Percentiles rank a stretch among this genome's conserved stretches.
Evolutionary conservation across 2,797 vertebrate genomes (phyloP).

Genomic region (Girardinus metallicus): DNA sequence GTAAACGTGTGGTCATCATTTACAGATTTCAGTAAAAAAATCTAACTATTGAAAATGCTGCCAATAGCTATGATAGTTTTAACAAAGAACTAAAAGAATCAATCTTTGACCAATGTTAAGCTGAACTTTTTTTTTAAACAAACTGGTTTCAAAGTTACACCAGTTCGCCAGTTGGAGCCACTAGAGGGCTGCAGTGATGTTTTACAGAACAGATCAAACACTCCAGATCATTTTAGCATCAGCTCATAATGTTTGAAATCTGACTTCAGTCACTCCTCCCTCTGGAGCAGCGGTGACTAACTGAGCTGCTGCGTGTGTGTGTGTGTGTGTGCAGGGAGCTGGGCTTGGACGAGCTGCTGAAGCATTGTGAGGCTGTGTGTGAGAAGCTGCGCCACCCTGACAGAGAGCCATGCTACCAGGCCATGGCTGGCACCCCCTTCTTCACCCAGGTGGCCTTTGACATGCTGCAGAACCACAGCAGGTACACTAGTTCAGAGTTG

Average conservation of each 20-base stretch:
- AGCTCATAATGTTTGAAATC: neutral
- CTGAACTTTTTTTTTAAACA: neutral
- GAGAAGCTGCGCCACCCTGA: slow-evolving; percentile 81
- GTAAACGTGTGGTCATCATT: neutral
- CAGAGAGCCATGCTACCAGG: slow-evolving; percentile 74
- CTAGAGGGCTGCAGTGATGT: neutral
- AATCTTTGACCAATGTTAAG: neutral
- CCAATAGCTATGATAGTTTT: neutral
- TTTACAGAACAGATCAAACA: neutral
- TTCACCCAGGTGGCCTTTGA: slow-evolving; percentile 75
- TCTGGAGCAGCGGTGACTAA: too few species aligned
- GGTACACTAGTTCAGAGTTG: slow-evolving; percentile 54
- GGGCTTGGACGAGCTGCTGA: slow-evolving; percentile 78
- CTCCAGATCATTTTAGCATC: neutral
- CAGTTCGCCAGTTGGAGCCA: neutral
- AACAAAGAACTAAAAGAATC: neutral
- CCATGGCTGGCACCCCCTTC: slow-evolving; percentile 80
- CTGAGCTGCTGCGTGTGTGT: too few species aligned
- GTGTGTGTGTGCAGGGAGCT: slow-evolving; percentile 68
- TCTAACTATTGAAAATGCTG: neutral
- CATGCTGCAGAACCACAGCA: slow-evolving; percentile 80
- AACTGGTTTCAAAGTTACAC: neutral
- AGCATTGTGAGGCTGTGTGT: slow-evolving; percentile 71
- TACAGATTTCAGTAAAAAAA: neutral
- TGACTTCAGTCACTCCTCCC: neutral